These are phyloP conservation scores for Sturnira hondurensis DNA, from an alignment of 2,113 vertebrate species.

Conservation along the genomic window DNA sequence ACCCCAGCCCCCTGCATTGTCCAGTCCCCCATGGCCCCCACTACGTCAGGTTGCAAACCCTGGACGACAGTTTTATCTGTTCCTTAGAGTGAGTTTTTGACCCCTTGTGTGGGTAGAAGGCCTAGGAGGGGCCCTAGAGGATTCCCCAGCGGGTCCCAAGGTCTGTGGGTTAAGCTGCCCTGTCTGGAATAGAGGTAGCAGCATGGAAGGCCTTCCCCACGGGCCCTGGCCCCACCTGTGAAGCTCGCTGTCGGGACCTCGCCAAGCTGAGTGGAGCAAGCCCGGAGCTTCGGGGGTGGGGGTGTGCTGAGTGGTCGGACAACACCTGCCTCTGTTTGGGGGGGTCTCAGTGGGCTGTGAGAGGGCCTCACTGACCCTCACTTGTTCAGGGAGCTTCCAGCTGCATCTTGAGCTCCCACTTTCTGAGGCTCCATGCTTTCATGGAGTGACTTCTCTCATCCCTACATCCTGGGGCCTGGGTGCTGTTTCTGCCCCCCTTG, in stretches of 20 bases:
- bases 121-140: background rate
- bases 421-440: background rate
- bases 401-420: background rate
- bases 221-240: background rate
- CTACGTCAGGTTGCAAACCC: background rate
- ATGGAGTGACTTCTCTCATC: background rate
- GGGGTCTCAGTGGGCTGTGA: background rate
- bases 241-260: background rate
- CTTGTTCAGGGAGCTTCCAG: background rate
- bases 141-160: background rate
- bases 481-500: background rate
- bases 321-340: background rate
- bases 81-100: background rate
- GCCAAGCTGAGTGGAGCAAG: background rate
- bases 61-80: background rate
- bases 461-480: background rate
- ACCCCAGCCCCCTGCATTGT: too few species aligned
- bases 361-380: background rate
- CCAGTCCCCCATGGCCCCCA: rapidly evolving
- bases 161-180: background rate
- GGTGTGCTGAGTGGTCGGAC: background rate
- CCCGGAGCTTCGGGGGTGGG: background rate
- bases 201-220: background rate
- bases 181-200: background rate
- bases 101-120: background rate